phyloP scores from a whole-genome alignment of 92 coral and sea anemone species.

The Heteractis magnifica region DNA sequence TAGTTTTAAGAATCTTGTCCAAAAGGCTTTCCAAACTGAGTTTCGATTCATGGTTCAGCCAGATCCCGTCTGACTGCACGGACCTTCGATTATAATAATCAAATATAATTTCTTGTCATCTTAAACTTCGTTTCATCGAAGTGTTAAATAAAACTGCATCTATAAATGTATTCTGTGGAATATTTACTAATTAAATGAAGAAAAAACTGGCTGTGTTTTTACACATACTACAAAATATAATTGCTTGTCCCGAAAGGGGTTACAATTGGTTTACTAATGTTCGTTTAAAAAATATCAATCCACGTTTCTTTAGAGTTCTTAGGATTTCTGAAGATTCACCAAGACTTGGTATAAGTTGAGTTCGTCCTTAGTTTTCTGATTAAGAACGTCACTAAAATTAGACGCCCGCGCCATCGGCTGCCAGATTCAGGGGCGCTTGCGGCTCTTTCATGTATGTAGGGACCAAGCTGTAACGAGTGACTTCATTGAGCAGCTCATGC shows the following conservation, averaged over 20 bases:
- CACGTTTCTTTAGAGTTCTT: neutral
- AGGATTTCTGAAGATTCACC: neutral
- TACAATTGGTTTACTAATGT: neutral
- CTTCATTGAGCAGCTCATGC: constrained; percentile 31
- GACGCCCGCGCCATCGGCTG: no score
- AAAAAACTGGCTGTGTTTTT: no score
- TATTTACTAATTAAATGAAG: neutral
- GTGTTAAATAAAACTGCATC: neutral
- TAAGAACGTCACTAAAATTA: neutral
- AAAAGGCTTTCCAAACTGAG: neutral
- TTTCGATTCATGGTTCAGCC: neutral
- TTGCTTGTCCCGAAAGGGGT: neutral
- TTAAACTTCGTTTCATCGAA: neutral
- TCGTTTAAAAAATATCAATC: neutral
- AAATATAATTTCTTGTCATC: neutral
- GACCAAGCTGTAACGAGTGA: neutral
- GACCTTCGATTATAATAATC: neutral
- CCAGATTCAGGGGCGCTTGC: no score
- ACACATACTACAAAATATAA: neutral
- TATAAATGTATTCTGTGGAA: neutral
- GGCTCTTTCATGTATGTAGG: no score
- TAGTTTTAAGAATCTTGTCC: neutral
- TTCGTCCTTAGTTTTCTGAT: neutral
- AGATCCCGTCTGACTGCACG: neutral
- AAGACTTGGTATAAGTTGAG: neutral